phyloP scores from a whole-genome alignment of 1,140 invertebrate genomes.

The Orchestia grillus region DNA sequence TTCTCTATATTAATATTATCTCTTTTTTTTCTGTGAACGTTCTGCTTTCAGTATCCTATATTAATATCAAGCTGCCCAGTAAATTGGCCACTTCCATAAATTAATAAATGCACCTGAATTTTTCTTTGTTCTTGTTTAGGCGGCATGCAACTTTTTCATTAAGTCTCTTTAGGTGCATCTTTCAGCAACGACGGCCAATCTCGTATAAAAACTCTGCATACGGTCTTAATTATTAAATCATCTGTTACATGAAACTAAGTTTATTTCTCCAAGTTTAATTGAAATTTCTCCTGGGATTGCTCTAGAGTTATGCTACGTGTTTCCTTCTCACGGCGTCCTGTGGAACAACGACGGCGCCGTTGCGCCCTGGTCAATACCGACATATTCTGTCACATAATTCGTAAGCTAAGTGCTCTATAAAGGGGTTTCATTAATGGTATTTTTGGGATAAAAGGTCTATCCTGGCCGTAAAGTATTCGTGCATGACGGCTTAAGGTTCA shows the following conservation, averaged over 20 bases:
- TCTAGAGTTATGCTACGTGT: neutral
- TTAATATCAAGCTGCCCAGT: no score
- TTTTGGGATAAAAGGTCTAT: conserved; percentile 15
- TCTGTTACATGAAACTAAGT: neutral
- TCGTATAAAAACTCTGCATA: neutral
- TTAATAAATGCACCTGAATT: neutral
- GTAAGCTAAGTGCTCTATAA: conserved; percentile 3
- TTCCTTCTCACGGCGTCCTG: neutral
- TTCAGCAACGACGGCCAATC: neutral
- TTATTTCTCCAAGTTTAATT: neutral
- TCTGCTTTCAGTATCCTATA: no score
- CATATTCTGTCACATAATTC: conserved; percentile 37
- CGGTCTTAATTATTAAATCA: neutral
- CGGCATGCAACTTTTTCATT: neutral
- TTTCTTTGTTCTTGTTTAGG: neutral
- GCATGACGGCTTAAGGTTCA: conserved; percentile 29
- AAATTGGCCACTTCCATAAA: no score
- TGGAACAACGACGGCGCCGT: neutral
- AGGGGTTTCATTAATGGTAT: conserved; percentile 40
- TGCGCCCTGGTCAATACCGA: conserved; percentile 9
- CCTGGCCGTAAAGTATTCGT: conserved; percentile 3
- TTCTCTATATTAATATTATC: neutral
- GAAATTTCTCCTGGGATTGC: neutral
- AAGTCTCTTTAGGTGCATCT: neutral
- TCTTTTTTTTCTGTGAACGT: no score